These are phyloP conservation scores for Rhopalosiphum nymphaeae DNA, from an alignment of 2,888 invertebrate genomes.

Conservation along the genomic window DNA sequence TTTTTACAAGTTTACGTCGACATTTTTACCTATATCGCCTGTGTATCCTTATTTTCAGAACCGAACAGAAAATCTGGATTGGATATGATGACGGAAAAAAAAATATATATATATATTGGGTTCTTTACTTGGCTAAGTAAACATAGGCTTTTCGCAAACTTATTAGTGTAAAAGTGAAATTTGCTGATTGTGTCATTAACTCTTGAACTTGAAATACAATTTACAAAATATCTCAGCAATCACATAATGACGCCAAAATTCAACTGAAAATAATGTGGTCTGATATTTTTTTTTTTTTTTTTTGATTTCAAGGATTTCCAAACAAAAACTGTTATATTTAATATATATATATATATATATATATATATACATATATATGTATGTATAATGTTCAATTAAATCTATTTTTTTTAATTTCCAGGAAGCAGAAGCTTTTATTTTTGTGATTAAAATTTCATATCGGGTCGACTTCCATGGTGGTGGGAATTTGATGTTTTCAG, in stretches of 20 bases:
- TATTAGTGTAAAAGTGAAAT: slow-evolving; percentile 35
- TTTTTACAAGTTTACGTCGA: slow-evolving; percentile 37
- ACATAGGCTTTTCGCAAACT: slow-evolving; percentile 40
- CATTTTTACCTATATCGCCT: slow-evolving; percentile 39
- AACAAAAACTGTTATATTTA: background rate
- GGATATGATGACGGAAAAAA: slow-evolving; percentile 50
- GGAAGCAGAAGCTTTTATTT: slow-evolving; percentile 23
- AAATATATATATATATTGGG: slow-evolving; percentile 17
- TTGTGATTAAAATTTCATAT: background rate
- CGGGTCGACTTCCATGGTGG: background rate
- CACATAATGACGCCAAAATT: slow-evolving; percentile 34
- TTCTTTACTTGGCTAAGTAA: slow-evolving; percentile 36
- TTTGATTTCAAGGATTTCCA: slow-evolving; percentile 40
- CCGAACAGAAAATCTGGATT: slow-evolving; percentile 47
- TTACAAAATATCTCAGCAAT: slow-evolving; percentile 50
- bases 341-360: background rate
- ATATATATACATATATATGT: background rate
- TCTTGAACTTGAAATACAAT: slow-evolving; percentile 34
- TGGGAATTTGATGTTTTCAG: background rate
- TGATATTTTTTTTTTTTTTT: slow-evolving; percentile 37
- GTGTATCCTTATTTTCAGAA: slow-evolving; percentile 63
- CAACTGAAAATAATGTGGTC: slow-evolving; percentile 44
- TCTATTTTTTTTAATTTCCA: slow-evolving; percentile 51
- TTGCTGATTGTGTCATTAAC: slow-evolving; percentile 11
- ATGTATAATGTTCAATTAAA: background rate